Base-by-base conservation (phyloP, 2,888 invertebrate genomes). In the Ecliptopera silaceata region DNA sequence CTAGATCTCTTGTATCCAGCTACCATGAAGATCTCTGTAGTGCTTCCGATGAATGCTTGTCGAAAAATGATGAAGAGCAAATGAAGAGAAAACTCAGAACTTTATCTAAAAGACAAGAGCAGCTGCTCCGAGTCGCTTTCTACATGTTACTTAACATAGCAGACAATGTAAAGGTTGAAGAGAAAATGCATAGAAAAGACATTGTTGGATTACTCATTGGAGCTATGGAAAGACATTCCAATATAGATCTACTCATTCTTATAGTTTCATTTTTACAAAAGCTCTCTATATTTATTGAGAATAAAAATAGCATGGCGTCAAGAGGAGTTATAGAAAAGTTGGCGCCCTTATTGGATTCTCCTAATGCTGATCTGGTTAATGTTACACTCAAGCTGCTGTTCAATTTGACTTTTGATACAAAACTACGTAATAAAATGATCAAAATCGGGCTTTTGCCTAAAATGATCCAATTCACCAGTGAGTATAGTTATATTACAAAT, bases 121-220 rank as follows among this genome's bases (percentile, higher is more conserved):
- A 98, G 77, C 91, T 99, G 17, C 88, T 99, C 29, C 92, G 97
- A 82, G 98, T 98, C 42, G 96, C 97, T 2, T 97, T 97, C 82
- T 98, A 98, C 84, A 93, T 99, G 78, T 91, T 99, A 51, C 90
- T 99, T 46, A 99, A 99, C 82, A 96, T 99, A 83, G 97, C 99
- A 3, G 98, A 98, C 84, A 99, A 98, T 91, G 94, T 97, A 6
- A 96, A 96, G 80, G 96, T 99, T 2, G 99, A 99, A 86, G 96
- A 97, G 85, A 99, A 99, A 92, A 99, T 99, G 97, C 95, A 97
- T 22, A 97, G 97, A 73, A 96, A 98, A 82, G 97, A 96, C 74
- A 95, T 99, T 64, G 96, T 98, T 3, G 95, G 95, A 34, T 94
- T 98, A 87, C 92, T 99, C 34, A 94, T 97, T 43, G 96, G 96